A percentile compares a stretch with the other conserved stretches of the same genome.
Conservation (phyloP, 2,113 vertebrate genomes). For the Physeter macrocephalus region DNA sequence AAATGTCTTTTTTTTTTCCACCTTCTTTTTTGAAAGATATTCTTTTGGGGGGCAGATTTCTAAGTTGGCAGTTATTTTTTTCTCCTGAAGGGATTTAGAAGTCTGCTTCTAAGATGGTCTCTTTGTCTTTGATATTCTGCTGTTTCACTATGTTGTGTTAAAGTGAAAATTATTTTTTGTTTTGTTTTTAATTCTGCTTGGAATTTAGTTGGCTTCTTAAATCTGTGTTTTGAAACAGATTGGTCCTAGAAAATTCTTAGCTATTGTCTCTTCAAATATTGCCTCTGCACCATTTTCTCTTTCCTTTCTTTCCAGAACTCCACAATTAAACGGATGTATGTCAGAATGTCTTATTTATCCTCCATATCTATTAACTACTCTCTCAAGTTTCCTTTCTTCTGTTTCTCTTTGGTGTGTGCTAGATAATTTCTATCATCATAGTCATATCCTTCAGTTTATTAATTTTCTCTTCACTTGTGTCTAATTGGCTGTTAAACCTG, state of each 20-base stretch:
- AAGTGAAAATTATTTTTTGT: background rate
- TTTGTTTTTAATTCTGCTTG: background rate
- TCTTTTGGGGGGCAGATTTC: background rate
- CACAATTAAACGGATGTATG: background rate
- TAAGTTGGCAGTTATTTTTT: background rate
- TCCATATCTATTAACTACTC: background rate
- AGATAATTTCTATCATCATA: background rate
- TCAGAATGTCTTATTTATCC: background rate
- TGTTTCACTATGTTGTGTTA: background rate
- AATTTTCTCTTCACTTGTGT: background rate
- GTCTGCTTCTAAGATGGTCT: background rate
- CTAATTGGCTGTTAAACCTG: background rate
- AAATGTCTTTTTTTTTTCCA: background rate
- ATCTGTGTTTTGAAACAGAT: background rate
- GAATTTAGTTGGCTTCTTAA: background rate
- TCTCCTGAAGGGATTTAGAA: background rate
- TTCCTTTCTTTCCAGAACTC: background rate
- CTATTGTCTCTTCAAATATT: background rate
- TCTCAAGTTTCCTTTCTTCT: background rate
- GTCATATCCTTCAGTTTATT: background rate
- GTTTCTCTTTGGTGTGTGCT: background rate
- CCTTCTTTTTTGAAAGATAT: background rate
- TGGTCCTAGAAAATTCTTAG: background rate
- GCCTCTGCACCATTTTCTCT: background rate
- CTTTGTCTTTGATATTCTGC: background rate